These are phyloP conservation scores for Rattus norvegicus DNA, from an alignment of 2,113 vertebrate genomes.

Conservation along the genomic window GRCr8 NC_086036.1:42194001-42194500, in stretches of 20 bases:
- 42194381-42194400: background rate
- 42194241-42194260: background rate
- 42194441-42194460: background rate
- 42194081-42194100: background rate
- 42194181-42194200: no score
- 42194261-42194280: background rate
- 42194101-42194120: background rate
- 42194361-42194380: slow-evolving; percentile 6
- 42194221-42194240: background rate
- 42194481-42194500: background rate
- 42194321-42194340: background rate
- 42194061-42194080: no score
- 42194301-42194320: background rate
- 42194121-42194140: background rate
- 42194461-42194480: no score
- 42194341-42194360: background rate
- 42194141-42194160: background rate
- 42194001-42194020: background rate
- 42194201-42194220: background rate
- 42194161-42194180: background rate
- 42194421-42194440: background rate
- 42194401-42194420: background rate
- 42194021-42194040: rapidly evolving
- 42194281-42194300: background rate
- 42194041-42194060: background rate